Percentiles rank a stretch among this genome's conserved stretches.
phyloP scores from a whole-genome alignment of 2,888 invertebrate species.

The Hoplodrina blanda region DNA sequence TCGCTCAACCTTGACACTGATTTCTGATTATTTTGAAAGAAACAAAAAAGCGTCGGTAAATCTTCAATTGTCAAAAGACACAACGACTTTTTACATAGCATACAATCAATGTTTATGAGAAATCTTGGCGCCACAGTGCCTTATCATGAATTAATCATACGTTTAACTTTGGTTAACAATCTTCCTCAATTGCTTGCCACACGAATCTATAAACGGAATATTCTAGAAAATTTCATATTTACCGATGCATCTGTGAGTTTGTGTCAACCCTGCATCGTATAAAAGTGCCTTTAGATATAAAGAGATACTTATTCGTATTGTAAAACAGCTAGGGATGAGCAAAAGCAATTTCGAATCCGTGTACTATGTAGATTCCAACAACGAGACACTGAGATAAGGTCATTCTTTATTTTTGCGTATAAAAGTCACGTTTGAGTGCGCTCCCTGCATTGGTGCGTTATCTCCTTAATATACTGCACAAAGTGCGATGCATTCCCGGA shows the following conservation, averaged over 20 bases:
- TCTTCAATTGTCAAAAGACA: conserved; percentile 4
- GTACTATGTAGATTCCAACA: conserved; percentile 44
- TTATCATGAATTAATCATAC: conserved; percentile 50
- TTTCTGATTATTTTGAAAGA: neutral
- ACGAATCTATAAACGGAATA: conserved; percentile 20
- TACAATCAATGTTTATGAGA: conserved; percentile 6
- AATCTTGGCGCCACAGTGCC: conserved; percentile 8
- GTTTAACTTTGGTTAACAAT: conserved; percentile 21
- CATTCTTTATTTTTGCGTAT: conserved; percentile 56
- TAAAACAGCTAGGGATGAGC: conserved; percentile 32
- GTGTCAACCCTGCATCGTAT: conserved; percentile 17
- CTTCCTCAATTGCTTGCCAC: conserved; percentile 21
- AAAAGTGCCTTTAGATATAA: conserved; percentile 15
- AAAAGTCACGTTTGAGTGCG: conserved; percentile 53
- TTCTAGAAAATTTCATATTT: conserved; percentile 22
- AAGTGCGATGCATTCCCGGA: conserved; percentile 59
- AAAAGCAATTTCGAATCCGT: conserved; percentile 38
- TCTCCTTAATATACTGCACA: conserved; percentile 63
- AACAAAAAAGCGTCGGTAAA: conserved; percentile 21
- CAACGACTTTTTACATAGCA: conserved; percentile 10
- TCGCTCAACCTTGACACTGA: conserved; percentile 19
- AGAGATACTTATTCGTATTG: conserved; percentile 32
- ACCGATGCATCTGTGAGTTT: conserved; percentile 27
- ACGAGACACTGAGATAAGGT: conserved; percentile 46
- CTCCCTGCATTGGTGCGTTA: conserved; percentile 56